phyloP scores from a whole-genome alignment of 1,140 invertebrate species.

The Drosophila pachea region DNA sequence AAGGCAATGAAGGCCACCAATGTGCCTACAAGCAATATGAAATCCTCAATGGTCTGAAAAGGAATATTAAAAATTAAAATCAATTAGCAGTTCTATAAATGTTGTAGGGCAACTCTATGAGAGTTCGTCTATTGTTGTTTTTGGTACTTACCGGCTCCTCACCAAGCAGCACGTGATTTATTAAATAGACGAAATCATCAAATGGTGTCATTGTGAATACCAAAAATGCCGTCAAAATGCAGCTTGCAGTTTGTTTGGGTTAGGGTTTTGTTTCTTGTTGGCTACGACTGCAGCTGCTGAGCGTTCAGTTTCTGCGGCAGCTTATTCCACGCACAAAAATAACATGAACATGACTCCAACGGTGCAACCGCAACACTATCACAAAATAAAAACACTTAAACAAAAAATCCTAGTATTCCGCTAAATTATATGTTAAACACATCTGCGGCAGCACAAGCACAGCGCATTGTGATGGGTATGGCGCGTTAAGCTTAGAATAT shows the following conservation, averaged over 20 bases:
- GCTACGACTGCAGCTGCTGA: conserved; percentile 8
- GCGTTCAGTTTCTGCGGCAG: not conserved
- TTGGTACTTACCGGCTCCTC: conserved; percentile 81
- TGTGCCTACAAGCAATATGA: conserved; percentile 83
- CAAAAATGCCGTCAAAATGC: conserved; percentile 13
- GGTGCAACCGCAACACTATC: conserved; percentile 9
- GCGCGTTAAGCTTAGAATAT: conserved; percentile 21
- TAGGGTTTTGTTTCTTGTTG: conserved; percentile 9
- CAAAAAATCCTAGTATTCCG: conserved; percentile 23
- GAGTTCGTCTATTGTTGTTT: conserved; percentile 5
- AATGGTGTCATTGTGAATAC: conserved; percentile 81
- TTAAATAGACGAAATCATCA: conserved; percentile 82
- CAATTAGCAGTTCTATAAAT: not conserved
- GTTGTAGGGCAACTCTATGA: not conserved
- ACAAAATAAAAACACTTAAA: conserved; percentile 28
- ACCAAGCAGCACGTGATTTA: conserved; percentile 82
- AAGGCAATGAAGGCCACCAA: conserved; percentile 83
- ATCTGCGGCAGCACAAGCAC: conserved; percentile 29
- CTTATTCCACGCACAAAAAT: conserved; percentile 17
- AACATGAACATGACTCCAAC: conserved; percentile 16
- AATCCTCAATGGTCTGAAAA: conserved; percentile 82
- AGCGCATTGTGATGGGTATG: conserved; percentile 25
- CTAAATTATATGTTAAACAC: conserved; percentile 18
- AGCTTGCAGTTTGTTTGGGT: conserved; percentile 26
- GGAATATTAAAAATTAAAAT: conserved; percentile 6